Base-by-base conservation (phyloP, 2,113 vertebrate genomes). In the Cebidichthys violaceus region DNA sequence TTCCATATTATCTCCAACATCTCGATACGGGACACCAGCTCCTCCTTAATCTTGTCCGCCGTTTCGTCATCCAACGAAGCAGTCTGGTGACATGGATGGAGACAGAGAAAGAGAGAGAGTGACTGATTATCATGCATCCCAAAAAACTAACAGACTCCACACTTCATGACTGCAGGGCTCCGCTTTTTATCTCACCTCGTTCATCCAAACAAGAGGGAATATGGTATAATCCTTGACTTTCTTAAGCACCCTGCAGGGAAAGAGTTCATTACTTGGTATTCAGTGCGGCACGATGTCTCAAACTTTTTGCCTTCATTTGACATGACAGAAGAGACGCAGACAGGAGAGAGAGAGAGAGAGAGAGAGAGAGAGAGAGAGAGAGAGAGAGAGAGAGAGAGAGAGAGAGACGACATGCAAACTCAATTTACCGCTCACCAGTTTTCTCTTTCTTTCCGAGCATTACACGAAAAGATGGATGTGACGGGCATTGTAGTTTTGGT, bases 161-260 rank as follows among this genome's bases (percentile, higher is more conserved):
- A 18, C 18, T 27, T 33, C 6, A 50, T n/a, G 15, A 35, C 57
- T 57, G 24, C 20, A 33, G 15, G 54, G 61, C 20, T 71, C 14
- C 0, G 9, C 17, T 35, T 81, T 15, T 59, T 39, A n/a, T 67
- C 96, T 94, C 75, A 99, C 98, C 97, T 99, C 98, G 87, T 99
- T 99, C 70, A 99, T 92, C 98, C 98, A 99, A 80, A 96, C 85
- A 72, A 99, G 0, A 70, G 98, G 98, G 71, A 99, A 96, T 59
- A 97, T 0, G 2, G 96, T 98, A 47, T 93, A 45, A 0, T 79
- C 68, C 71, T 93, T 91, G 59, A 99, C 82, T 43, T 94, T 86
- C 73, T 95, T 95, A 45, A 99, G 87, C 71, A 96, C 81, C 0
- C 98, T 99, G 94, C 65, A 93, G 89, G 33, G 78, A 75, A 75